A percentile compares a stretch with the other conserved stretches of the same genome.
Conservation (phyloP, 2,888 invertebrate genomes). For the Microctonus hyperodae region DNA sequence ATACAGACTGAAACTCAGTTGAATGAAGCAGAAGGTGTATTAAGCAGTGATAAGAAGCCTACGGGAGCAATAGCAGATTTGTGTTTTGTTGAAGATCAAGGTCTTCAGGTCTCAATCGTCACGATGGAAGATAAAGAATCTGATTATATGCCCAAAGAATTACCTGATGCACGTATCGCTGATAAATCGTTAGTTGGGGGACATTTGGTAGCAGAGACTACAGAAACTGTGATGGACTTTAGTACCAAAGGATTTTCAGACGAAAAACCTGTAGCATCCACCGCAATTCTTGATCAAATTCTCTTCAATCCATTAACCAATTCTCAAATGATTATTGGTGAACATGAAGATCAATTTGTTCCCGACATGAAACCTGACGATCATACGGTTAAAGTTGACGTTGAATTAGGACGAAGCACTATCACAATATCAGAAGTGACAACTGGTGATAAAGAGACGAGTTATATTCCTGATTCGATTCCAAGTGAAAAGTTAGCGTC, state of each 20-base stretch:
- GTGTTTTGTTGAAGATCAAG: slow-evolving; percentile 53
- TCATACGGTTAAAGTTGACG: slow-evolving; percentile 64
- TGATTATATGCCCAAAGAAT: slow-evolving; percentile 58
- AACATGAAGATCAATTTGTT: slow-evolving; percentile 64
- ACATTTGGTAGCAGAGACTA: slow-evolving; percentile 54
- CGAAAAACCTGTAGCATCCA: slow-evolving; percentile 48
- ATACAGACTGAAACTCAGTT: slow-evolving; percentile 65
- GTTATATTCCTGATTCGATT: slow-evolving; percentile 46
- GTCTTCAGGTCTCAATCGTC: slow-evolving; percentile 54
- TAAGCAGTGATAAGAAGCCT: slow-evolving; percentile 60
- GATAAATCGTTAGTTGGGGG: slow-evolving; percentile 45
- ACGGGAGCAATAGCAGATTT: slow-evolving; percentile 48
- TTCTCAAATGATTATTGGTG: slow-evolving; percentile 65
- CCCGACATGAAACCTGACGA: slow-evolving; percentile 49
- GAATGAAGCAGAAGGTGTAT: slow-evolving; percentile 68
- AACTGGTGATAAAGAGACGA: slow-evolving; percentile 65
- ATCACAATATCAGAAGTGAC: slow-evolving; percentile 64
- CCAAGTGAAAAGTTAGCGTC: slow-evolving; percentile 46
- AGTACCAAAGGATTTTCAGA: slow-evolving; percentile 53
- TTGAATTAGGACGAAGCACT: slow-evolving; percentile 65
- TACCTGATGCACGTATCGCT: slow-evolving; percentile 56
- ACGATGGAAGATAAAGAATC: slow-evolving; percentile 65
- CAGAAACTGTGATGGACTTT: slow-evolving; percentile 59
- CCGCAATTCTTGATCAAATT: slow-evolving; percentile 58
- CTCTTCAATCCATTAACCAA: slow-evolving; percentile 64